Percentiles rank a stretch among this genome's conserved stretches.
Evolutionary conservation across 2,888 invertebrate genomes (phyloP).

Genomic region (Kryphioiulus occultus): DNA sequence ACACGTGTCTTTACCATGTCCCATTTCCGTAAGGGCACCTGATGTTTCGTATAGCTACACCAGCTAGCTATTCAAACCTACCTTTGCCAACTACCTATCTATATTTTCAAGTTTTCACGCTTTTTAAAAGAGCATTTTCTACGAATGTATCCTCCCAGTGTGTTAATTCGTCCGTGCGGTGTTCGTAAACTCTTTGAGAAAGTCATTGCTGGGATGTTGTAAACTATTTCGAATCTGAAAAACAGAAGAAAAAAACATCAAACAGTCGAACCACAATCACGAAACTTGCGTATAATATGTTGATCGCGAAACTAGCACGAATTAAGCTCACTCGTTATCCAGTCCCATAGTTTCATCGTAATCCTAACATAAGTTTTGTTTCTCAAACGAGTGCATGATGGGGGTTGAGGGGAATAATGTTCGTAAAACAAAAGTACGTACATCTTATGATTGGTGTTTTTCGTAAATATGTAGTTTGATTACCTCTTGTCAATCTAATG

Average conservation of each 20-base stretch:
- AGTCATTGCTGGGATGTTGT: neutral
- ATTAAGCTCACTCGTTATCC: neutral
- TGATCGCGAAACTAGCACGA: neutral
- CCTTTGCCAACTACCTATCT: neutral
- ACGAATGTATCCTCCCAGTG: neutral
- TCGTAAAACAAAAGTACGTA: constrained; percentile 24
- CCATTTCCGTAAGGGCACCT: neutral
- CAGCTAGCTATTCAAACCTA: constrained; percentile 9
- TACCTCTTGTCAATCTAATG: constrained; percentile 11
- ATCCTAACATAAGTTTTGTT: neutral
- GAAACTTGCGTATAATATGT: neutral
- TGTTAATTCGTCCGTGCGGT: neutral
- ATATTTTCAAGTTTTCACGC: neutral
- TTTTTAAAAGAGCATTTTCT: neutral
- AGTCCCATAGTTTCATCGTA: neutral
- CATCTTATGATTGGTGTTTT: constrained; percentile 18
- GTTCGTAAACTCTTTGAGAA: neutral
- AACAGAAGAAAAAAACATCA: neutral
- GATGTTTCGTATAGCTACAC: neutral
- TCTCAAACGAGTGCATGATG: constrained; percentile 13
- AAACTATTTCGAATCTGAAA: neutral
- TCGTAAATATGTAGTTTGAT: constrained; percentile 25
- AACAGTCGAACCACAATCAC: neutral
- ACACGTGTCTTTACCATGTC: neutral
- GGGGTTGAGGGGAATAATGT: constrained; percentile 17